Conservation (phyloP, 2,113 vertebrate species). For the Ardeotis arabs region DNA sequence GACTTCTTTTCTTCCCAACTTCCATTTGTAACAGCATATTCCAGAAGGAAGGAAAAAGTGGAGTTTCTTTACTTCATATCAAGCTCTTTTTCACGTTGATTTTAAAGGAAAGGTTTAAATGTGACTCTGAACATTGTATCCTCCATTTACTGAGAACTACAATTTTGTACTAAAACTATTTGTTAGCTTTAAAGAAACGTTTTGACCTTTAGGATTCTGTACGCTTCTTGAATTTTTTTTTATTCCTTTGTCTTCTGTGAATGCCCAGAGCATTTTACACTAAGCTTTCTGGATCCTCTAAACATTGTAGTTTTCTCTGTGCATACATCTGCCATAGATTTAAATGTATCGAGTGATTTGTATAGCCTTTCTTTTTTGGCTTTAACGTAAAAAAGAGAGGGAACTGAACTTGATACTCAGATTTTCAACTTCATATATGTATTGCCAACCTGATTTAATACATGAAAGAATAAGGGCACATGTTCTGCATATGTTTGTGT, state of each 20-base stretch:
- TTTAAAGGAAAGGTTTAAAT: background rate
- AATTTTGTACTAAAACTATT: background rate
- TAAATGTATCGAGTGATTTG: background rate
- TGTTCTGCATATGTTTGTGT: background rate
- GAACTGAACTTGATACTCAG: background rate
- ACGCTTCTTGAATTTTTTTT: background rate
- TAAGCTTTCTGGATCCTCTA: background rate
- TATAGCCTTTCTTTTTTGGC: background rate
- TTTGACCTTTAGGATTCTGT: background rate
- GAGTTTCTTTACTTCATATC: background rate
- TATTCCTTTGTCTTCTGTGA: background rate
- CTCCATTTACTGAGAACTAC: background rate
- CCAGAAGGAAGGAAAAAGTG: background rate
- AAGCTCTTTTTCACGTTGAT: background rate
- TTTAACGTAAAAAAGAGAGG: background rate
- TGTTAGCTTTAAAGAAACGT: background rate
- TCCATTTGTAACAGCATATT: background rate
- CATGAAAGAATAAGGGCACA: background rate
- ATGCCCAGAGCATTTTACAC: background rate
- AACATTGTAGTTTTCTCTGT: background rate
- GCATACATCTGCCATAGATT: background rate
- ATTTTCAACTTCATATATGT: background rate
- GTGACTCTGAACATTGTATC: background rate
- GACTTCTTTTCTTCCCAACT: background rate
- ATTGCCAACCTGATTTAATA: background rate